These are phyloP conservation scores for Eufriesea mexicana DNA, from an alignment of 1,140 invertebrate species.

Conservation along the genomic window DNA sequence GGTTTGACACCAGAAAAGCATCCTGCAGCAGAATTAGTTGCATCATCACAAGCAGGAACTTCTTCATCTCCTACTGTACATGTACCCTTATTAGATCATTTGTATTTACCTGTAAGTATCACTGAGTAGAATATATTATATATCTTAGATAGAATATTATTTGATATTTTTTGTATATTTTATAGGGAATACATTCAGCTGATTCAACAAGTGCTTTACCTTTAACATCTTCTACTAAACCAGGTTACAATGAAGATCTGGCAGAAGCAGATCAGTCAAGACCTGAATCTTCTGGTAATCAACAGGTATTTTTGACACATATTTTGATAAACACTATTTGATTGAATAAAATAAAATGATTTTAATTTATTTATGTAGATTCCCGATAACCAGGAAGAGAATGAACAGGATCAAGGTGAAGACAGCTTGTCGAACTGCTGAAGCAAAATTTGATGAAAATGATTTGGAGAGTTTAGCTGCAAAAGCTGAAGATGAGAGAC, in stretches of 20 bases:
- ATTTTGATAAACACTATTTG: neutral
- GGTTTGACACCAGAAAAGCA: slow-evolving; percentile 63
- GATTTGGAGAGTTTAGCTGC: slow-evolving; percentile 49
- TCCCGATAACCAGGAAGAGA: slow-evolving; percentile 41
- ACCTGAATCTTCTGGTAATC: slow-evolving; percentile 71
- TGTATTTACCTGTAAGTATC: slow-evolving; percentile 66
- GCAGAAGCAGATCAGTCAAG: slow-evolving; percentile 83
- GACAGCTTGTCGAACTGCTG: slow-evolving; percentile 44
- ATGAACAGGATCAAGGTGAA: slow-evolving; percentile 57
- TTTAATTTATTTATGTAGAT: slow-evolving; percentile 37
- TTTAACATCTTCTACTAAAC: slow-evolving; percentile 49
- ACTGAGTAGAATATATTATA: neutral
- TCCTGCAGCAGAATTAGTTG: slow-evolving; percentile 62
- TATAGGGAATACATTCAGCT: slow-evolving; percentile 50
- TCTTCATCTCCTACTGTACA: slow-evolving; percentile 61
- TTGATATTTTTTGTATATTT: neutral
- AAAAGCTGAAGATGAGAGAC: slow-evolving; percentile 63
- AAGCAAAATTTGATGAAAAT: slow-evolving; percentile 49
- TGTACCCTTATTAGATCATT: slow-evolving; percentile 62
- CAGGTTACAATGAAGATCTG: slow-evolving; percentile 80
- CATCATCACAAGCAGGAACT: slow-evolving; percentile 57
- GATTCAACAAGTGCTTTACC: slow-evolving; percentile 51
- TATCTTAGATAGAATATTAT: neutral
- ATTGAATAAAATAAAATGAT: neutral
- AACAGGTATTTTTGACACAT: slow-evolving; percentile 63